A percentile compares a stretch with the other conserved stretches of the same genome.
These are phyloP conservation scores for Ptilonorhynchus violaceus DNA, from an alignment of 2,113 vertebrate species.

Conservation along the genomic window DNA sequence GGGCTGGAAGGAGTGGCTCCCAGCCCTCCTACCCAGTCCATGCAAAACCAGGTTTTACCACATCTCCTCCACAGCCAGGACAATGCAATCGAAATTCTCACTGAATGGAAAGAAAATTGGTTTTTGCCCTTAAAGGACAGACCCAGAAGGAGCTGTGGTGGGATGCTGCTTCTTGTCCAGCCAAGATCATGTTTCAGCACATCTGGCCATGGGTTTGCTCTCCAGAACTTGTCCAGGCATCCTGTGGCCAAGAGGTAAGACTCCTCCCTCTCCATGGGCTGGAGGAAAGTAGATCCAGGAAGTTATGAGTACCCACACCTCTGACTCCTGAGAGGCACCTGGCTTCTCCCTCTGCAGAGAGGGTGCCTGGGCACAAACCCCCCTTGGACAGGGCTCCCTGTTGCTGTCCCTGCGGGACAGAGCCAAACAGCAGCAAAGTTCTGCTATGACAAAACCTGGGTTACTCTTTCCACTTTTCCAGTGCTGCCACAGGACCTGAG, in stretches of 20 bases:
- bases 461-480: background rate
- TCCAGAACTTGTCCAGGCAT: background rate
- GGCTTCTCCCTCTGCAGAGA: background rate
- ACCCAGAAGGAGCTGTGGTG: background rate
- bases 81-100: background rate
- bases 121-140: background rate
- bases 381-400: background rate
- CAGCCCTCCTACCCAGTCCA: background rate
- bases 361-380: background rate
- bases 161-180: background rate
- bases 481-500: background rate
- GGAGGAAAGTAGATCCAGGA: background rate
- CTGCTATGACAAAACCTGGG: rapidly evolving
- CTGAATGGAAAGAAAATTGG: background rate
- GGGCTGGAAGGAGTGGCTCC: background rate
- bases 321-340: background rate
- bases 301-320: background rate
- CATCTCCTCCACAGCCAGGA: background rate
- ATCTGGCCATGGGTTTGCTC: background rate
- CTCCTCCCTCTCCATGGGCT: background rate
- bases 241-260: background rate
- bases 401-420: background rate
- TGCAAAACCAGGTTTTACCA: background rate
- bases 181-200: background rate
- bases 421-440: background rate